Conservation (phyloP, 2,888 invertebrate genomes). For the Luffia ferchaultella region DNA sequence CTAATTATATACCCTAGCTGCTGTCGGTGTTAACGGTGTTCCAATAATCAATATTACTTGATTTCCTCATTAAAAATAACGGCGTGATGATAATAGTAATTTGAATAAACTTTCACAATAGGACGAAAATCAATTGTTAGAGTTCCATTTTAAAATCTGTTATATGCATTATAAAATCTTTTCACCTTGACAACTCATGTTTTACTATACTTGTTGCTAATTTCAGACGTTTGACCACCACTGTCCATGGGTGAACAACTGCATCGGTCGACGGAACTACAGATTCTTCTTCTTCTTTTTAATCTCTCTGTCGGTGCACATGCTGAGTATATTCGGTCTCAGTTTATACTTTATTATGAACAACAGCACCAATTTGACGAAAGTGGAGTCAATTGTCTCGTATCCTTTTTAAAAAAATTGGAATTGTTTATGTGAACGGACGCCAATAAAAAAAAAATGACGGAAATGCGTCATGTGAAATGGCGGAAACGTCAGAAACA, state of each 20-base stretch:
- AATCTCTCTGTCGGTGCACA: conserved; percentile 94
- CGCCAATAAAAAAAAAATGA: too few species aligned
- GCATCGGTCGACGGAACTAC: conserved; percentile 96
- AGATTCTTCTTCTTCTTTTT: conserved; percentile 99
- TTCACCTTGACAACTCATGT: neutral
- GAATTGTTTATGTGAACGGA: too few species aligned
- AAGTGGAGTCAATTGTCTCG: conserved; percentile 84
- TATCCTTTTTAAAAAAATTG: conserved; percentile 71
- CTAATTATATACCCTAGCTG: too few species aligned
- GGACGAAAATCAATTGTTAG: neutral
- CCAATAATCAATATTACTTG: too few species aligned
- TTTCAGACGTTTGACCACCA: conserved; percentile 99
- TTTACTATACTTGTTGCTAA: conserved; percentile 14
- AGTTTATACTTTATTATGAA: conserved; percentile 92
- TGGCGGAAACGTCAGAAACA: too few species aligned
- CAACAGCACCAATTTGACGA: conserved; percentile 80
- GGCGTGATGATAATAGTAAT: too few species aligned
- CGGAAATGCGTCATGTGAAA: too few species aligned
- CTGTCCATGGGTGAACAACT: conserved; percentile 98
- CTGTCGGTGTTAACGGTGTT: too few species aligned
- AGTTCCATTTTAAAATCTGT: conserved; percentile 6
- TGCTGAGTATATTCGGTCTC: conserved; percentile 95
- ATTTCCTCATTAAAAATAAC: too few species aligned
- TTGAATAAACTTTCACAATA: neutral
- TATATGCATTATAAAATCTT: conserved; percentile 1